Evolutionary conservation across 1,140 invertebrate genomes (phyloP).

Genomic region (Carcinoscorpius rotundicauda): DNA sequence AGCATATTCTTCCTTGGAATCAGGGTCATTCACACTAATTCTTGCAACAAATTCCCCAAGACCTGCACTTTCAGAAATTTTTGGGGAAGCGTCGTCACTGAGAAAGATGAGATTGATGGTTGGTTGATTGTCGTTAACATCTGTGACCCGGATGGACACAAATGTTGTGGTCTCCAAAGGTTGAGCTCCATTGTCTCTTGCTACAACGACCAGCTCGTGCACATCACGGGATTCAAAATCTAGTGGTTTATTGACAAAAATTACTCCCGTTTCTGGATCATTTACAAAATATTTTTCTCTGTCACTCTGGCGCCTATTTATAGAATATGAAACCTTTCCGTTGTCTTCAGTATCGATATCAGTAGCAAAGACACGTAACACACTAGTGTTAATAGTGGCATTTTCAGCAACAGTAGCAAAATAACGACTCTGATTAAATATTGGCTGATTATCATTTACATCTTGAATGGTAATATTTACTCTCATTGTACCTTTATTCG

Average conservation of each 20-base stretch:
- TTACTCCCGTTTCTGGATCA: constrained; percentile 63
- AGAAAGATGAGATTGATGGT: constrained; percentile 88
- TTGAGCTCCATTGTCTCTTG: constrained; percentile 71
- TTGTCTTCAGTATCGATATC: constrained; percentile 81
- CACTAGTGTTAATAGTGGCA: constrained; percentile 59
- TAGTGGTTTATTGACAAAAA: constrained; percentile 64
- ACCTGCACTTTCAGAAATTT: constrained; percentile 71
- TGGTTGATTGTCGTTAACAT: constrained; percentile 88
- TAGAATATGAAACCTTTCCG: constrained; percentile 62
- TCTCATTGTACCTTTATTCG: constrained; percentile 51
- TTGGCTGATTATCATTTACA: constrained; percentile 78
- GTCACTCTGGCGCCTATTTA: constrained; percentile 42
- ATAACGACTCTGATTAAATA: constrained; percentile 54
- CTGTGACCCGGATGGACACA: constrained; percentile 65
- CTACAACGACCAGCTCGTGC: constrained; percentile 74
- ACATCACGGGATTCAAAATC: constrained; percentile 75
- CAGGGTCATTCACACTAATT: constrained; percentile 71
- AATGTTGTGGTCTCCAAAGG: constrained; percentile 68
- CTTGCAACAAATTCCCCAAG: constrained; percentile 70
- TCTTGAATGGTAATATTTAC: constrained; percentile 77
- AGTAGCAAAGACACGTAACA: constrained; percentile 61
- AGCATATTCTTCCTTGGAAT: constrained; percentile 88
- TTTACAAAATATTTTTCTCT: constrained; percentile 53
- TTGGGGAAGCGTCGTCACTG: constrained; percentile 71
- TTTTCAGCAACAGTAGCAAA: constrained; percentile 75